Conservation (phyloP, 2,797 vertebrate species). For the Dryobates pubescens region DNA sequence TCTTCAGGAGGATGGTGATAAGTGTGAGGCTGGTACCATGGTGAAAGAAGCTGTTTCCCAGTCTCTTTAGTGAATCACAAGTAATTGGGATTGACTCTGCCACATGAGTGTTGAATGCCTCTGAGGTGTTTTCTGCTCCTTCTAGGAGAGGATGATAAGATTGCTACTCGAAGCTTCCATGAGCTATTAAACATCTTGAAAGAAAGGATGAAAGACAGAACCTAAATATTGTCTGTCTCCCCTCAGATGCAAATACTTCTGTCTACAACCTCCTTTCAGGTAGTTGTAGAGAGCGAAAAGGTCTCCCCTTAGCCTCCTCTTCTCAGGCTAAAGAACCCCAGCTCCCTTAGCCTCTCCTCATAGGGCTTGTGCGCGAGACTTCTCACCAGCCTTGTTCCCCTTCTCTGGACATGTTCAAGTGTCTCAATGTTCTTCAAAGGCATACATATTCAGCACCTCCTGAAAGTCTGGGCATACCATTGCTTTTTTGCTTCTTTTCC, state of each 20-base stretch:
- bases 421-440: background rate
- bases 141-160: background rate
- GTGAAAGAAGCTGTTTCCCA: background rate
- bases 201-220: background rate
- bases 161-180: background rate
- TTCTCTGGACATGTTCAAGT: no score
- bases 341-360: no score
- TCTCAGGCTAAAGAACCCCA: no score
- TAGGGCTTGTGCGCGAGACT: no score
- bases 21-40: background rate
- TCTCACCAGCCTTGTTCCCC: no score
- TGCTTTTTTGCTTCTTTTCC: background rate
- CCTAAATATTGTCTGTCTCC: background rate
- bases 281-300: no score
- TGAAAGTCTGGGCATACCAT: background rate
- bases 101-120: background rate
- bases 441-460: background rate
- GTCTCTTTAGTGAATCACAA: background rate
- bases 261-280: no score
- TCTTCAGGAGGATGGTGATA: background rate
- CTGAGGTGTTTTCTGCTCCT: background rate
- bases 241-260: background rate
- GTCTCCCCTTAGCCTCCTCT: no score
- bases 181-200: background rate
- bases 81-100: background rate